A percentile compares a stretch with the other conserved stretches of the same genome.
These are phyloP conservation scores for Candoia aspera DNA, from an alignment of 2,113 vertebrate genomes.

Conservation along the genomic window DNA sequence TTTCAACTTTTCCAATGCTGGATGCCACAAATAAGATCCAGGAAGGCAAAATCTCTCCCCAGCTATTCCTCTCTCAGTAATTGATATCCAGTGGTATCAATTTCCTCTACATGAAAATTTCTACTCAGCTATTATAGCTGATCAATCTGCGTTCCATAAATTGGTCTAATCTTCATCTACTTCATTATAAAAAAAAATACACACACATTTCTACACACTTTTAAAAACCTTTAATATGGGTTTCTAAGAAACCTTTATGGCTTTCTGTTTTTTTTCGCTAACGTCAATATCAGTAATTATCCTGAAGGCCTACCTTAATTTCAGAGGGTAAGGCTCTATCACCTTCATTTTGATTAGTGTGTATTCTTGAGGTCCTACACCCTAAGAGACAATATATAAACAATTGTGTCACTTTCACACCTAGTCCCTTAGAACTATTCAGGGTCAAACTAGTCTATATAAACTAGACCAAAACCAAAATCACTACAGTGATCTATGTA, in stretches of 20 bases:
- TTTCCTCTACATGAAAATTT: not conserved
- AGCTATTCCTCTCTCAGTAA: not conserved
- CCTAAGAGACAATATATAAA: constrained; percentile 73
- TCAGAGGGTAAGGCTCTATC: constrained; percentile 88
- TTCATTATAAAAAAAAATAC: not conserved
- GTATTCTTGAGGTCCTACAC: constrained; percentile 96
- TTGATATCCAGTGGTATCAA: not conserved
- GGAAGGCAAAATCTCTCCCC: not conserved
- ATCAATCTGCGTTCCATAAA: not conserved
- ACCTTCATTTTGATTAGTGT: constrained; percentile 96
- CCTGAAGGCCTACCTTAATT: constrained; percentile 79
- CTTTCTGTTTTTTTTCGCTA: not conserved
- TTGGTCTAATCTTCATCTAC: not conserved
- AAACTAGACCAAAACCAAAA: not conserved
- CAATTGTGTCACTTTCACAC: not conserved
- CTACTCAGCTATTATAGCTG: not conserved
- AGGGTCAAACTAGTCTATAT: not conserved
- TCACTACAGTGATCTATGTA: not conserved
- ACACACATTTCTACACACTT: not conserved
- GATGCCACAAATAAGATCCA: not conserved
- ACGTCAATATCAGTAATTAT: not conserved
- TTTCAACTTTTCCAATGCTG: not conserved
- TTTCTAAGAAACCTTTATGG: not conserved
- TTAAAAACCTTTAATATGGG: not conserved
- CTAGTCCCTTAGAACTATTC: not conserved